Evolutionary conservation across 2,888 invertebrate genomes (phyloP), one percentile per base, ranked within the genome.

Genomic region (Junonia oenone): DNA sequence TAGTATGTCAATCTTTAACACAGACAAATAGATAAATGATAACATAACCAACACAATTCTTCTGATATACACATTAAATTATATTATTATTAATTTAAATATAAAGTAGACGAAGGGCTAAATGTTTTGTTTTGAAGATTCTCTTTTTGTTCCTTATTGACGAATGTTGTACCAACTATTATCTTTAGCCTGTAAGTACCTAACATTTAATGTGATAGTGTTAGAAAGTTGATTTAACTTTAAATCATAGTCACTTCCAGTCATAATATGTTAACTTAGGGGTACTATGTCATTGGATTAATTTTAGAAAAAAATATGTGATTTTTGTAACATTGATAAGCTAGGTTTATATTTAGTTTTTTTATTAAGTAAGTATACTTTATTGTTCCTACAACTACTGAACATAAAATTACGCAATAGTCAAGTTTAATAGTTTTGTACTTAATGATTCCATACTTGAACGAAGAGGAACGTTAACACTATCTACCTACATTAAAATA

Each of bases 191-290:
- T 63, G 51, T 68, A 65, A 59, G 63, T 58, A 62, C 64, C 61
- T 67, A 75, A 81, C 80, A 76, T 75, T 76, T 82, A 79, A 78
- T 88, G 90, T 90, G 89, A 89, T 89, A 87, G 83, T 67, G 71
- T 78, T 81, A 76, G 72, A 79, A 76, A 76, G 72, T 77, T 77
- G 73, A 80, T 80, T 80, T 72, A 79, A 80, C 72, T 83, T 85
- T 73, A 75, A 82, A 81, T 82, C 77, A 76, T 90, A 90, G 90
- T 90, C 90, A 89, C 88, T 88, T 88, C 83, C 83, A 90, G 90
- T 90, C 90, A 90, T 89, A 89, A 89, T 90, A 89, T 83, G 83
- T 86, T 83, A 85, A 76, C 75, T 72, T 83, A 84, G 81, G 78
- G 75, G 81, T 84, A 83, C 83, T 78, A 78, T 78, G 72, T 74